phyloP scores from a whole-genome alignment of 2,888 invertebrate species.

The Callimorpha dominula region DNA sequence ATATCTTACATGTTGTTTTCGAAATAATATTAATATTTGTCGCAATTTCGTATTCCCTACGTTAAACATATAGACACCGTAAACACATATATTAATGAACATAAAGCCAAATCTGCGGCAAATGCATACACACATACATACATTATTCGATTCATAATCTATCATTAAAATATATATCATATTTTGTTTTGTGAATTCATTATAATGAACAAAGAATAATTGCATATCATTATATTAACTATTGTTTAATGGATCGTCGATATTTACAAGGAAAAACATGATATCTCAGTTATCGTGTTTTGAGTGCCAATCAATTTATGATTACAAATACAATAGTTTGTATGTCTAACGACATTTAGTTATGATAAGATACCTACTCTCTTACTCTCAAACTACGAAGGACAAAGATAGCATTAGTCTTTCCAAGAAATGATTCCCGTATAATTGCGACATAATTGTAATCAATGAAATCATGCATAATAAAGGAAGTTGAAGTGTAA shows the following conservation, averaged over 20 bases:
- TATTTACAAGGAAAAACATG: neutral
- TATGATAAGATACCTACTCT: neutral
- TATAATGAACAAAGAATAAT: conserved; percentile 36
- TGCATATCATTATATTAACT: conserved; percentile 23
- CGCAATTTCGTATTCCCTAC: conserved; percentile 53
- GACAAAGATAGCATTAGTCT: neutral
- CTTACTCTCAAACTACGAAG: neutral
- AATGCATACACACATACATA: conserved; percentile 43
- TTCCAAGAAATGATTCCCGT: conserved; percentile 1
- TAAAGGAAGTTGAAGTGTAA: conserved; percentile 19
- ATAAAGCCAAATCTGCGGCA: conserved; percentile 25
- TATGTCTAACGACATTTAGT: neutral
- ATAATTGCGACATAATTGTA: conserved; percentile 16
- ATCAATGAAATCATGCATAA: conserved; percentile 41
- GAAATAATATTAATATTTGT: conserved; percentile 61
- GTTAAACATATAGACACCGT: conserved; percentile 55
- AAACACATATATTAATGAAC: conserved; percentile 55
- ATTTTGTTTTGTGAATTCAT: conserved; percentile 35
- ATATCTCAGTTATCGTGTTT: neutral
- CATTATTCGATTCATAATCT: conserved; percentile 12
- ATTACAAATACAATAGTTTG: neutral
- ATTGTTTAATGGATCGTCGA: conserved; percentile 9
- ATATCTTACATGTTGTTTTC: conserved; percentile 51
- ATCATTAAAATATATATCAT: conserved; percentile 38
- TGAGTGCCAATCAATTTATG: neutral